Conservation (phyloP, 2,113 vertebrate genomes). For the Pardalotus punctatus region DNA sequence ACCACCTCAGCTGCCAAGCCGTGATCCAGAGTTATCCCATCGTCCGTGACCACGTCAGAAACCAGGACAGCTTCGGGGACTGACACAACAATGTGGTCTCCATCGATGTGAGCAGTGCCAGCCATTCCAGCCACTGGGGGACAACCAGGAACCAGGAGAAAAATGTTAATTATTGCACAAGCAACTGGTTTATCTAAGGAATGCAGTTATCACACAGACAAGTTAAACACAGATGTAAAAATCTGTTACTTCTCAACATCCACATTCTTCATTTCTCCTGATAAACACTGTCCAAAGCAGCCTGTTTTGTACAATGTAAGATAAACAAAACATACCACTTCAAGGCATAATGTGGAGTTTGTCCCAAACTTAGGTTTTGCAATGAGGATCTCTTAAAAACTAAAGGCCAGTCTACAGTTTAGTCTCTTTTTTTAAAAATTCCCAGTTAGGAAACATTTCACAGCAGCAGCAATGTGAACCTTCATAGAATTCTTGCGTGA, state of each 20-base stretch:
- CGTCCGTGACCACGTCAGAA: constrained; percentile 94
- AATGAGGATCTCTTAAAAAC: background rate
- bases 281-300: background rate
- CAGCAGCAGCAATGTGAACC: background rate
- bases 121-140: constrained; percentile 92
- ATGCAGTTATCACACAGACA: background rate
- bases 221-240: background rate
- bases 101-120: constrained; percentile 95
- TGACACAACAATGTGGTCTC: constrained; percentile 97
- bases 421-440: background rate
- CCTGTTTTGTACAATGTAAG: background rate
- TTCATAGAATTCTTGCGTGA: background rate
- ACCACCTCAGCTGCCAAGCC: constrained; percentile 91
- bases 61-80: constrained; percentile 96
- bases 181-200: background rate
- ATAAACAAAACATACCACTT: background rate
- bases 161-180: background rate
- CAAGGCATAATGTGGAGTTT: background rate
- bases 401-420: background rate
- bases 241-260: background rate
- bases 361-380: background rate
- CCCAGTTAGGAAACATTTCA: background rate
- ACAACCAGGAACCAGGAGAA: constrained; percentile 50
- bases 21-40: constrained; percentile 92
- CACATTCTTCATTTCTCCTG: background rate